These are phyloP conservation scores for Odocoileus hemionus DNA, from an alignment of 2,113 vertebrate genomes.

Conservation along the genomic window DNA sequence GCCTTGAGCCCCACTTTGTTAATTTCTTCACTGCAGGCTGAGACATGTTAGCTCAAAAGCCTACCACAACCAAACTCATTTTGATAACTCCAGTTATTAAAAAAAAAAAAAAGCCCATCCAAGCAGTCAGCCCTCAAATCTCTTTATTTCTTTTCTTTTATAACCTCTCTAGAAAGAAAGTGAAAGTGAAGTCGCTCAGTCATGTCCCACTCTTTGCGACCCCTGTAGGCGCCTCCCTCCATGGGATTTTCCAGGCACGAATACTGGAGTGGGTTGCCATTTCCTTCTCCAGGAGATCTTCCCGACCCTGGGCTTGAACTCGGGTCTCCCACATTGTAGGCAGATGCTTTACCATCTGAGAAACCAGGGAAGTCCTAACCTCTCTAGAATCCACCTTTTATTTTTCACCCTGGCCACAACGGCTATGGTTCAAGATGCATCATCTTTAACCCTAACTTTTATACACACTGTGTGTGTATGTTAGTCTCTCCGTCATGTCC, in stretches of 20 bases:
- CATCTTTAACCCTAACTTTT: background rate
- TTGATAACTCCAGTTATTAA: background rate
- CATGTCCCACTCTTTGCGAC: background rate
- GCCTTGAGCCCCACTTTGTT: background rate
- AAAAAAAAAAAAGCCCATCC: background rate
- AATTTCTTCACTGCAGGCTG: background rate
- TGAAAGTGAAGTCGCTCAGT: background rate
- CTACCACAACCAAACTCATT: background rate
- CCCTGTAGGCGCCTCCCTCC: background rate
- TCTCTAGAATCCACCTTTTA: background rate
- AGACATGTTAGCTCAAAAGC: background rate
- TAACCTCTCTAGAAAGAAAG: background rate
- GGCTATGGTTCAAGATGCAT: background rate
- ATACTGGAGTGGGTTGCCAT: background rate
- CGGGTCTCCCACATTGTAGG: background rate
- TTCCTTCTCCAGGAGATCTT: background rate
- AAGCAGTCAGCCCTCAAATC: background rate
- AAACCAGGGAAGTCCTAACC: background rate
- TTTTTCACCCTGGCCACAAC: background rate
- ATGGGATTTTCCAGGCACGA: background rate
- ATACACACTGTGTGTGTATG: background rate
- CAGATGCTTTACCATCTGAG: background rate
- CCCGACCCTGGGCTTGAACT: background rate
- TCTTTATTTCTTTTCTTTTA: background rate
- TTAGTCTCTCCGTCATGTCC: background rate